Evolutionary conservation across 2,888 invertebrate species (phyloP).

Genomic region (Choristoneura rosaceana): DNA sequence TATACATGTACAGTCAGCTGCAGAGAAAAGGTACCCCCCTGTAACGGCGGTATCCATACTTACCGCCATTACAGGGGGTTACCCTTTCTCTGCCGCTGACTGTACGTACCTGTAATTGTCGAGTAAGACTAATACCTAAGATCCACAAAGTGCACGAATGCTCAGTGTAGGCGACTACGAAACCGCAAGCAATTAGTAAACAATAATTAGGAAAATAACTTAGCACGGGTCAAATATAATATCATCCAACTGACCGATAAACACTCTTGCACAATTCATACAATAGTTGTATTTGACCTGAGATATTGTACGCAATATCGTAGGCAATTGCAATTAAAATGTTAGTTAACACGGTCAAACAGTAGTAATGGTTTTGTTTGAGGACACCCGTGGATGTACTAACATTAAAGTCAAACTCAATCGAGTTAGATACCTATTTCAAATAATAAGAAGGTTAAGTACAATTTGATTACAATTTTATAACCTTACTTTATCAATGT

Average conservation of each 20-base stretch:
- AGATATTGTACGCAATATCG: not conserved
- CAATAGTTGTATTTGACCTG: not conserved
- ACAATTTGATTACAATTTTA: conserved; percentile 30
- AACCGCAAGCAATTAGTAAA: conserved; percentile 41
- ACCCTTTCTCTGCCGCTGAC: no score
- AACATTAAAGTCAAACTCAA: conserved; percentile 48
- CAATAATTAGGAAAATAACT: conserved; percentile 50
- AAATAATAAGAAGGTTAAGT: conserved; percentile 18
- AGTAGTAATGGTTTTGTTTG: conserved; percentile 37
- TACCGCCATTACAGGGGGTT: no score
- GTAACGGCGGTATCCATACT: no score
- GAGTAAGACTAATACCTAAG: no score
- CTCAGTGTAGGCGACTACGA: not conserved
- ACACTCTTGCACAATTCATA: conserved; percentile 8
- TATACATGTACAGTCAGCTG: no score
- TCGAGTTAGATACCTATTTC: conserved; percentile 6
- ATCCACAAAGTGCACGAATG: not conserved
- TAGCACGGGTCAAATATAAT: conserved; percentile 44
- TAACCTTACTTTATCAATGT: conserved; percentile 23
- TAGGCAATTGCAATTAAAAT: conserved; percentile 29
- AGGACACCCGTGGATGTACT: conserved; percentile 40
- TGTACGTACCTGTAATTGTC: not conserved
- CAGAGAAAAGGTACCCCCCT: no score
- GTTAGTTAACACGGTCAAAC: conserved; percentile 41
- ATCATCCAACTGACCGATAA: conserved; percentile 39